Evolutionary conservation across 1,140 invertebrate genomes (phyloP).

Genomic region (Tetranychus cinnabarinus): DNA sequence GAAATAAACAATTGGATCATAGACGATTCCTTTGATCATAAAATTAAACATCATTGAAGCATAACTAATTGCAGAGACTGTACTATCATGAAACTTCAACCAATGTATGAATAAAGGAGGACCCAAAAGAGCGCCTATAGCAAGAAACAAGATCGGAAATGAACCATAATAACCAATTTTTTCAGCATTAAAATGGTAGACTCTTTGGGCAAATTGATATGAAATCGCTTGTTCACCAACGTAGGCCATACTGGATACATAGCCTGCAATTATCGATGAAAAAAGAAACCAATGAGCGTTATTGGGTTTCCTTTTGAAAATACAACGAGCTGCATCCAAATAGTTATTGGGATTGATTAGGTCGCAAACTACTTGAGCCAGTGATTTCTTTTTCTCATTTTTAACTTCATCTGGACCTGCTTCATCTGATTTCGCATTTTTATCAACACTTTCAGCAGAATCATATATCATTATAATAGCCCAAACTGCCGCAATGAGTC

Average conservation of each 20-base stretch:
- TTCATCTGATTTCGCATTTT: background rate
- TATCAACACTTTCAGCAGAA: background rate
- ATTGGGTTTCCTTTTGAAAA: background rate
- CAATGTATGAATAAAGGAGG: background rate
- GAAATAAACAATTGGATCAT: background rate
- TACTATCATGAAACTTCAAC: slow-evolving; percentile 1
- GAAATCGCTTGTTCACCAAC: background rate
- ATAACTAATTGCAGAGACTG: background rate
- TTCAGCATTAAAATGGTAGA: slow-evolving; percentile 1
- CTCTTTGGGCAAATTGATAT: slow-evolving; percentile 6
- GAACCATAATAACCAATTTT: background rate
- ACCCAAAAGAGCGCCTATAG: background rate
- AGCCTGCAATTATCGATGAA: background rate
- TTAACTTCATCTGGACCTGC: background rate
- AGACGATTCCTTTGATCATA: background rate
- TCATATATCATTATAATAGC: background rate
- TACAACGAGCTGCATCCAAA: background rate
- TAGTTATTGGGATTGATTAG: background rate
- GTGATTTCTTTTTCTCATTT: background rate
- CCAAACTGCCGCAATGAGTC: background rate
- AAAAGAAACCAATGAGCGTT: background rate
- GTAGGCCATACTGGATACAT: background rate
- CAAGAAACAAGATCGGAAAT: background rate
- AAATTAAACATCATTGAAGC: background rate
- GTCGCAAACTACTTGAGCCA: background rate